Evolutionary conservation across 2,797 vertebrate genomes (phyloP).

Genomic region (Menidia menidia): DNA sequence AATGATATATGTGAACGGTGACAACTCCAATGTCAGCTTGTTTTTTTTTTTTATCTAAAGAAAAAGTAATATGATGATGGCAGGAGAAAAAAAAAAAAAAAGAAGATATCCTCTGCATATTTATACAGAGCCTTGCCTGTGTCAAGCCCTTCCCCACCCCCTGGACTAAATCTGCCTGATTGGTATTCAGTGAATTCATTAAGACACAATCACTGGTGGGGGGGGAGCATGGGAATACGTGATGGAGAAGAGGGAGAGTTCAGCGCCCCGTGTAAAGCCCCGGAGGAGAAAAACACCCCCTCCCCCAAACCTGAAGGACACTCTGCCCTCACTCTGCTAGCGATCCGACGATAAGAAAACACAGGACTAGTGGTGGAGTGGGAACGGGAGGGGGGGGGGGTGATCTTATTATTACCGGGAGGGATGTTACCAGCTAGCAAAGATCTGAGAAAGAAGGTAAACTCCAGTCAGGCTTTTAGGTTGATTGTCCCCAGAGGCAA

Average conservation of each 20-base stretch:
- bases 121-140: conserved; percentile 54
- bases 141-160: conserved; percentile 71
- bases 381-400: conserved; percentile 1
- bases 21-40: conserved; percentile 22
- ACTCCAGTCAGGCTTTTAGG: conserved; percentile 36
- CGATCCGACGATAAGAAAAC: conserved; percentile 66
- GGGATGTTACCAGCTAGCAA: conserved; percentile 28
- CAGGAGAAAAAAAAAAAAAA: conserved; percentile 21
- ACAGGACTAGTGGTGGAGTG: conserved; percentile 14
- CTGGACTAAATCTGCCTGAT: conserved; percentile 75
- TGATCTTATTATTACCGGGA: conserved; percentile 50
- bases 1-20: conserved; percentile 19
- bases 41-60: conserved; percentile 26
- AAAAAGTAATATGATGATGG: conserved; percentile 41
- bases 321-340: conserved; percentile 62
- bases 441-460: conserved; percentile 27
- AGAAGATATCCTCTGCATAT: conserved; percentile 51
- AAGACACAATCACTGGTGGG: conserved; percentile 79
- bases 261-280: conserved; percentile 52
- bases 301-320: conserved; percentile 80
- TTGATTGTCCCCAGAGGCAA: conserved; percentile 43
- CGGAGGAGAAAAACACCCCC: conserved; percentile 49
- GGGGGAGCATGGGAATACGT: conserved; percentile 78
- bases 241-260: conserved; percentile 74
- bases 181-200: conserved; percentile 85